phyloP scores from a whole-genome alignment of 2,888 invertebrate species.

The Noctua pronuba region DNA sequence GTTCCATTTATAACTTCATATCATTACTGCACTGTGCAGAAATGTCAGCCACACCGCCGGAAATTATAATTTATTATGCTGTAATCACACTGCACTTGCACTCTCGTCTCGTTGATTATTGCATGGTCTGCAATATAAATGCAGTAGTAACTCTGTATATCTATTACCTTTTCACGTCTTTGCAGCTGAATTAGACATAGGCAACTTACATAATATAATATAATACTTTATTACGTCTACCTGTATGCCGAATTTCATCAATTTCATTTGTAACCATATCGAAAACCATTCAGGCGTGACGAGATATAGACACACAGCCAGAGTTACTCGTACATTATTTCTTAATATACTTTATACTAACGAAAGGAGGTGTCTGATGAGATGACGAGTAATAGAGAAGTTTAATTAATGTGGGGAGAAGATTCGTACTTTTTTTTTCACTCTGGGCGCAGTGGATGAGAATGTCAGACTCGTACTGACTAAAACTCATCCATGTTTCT shows the following conservation, averaged over 20 bases:
- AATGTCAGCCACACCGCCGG: not conserved
- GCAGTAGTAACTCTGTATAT: not conserved
- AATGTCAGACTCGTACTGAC: too few relatives aligned
- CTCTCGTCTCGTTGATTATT: not conserved
- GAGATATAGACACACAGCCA: not conserved
- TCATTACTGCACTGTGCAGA: not conserved
- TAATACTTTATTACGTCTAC: not conserved
- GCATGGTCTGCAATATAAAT: not conserved
- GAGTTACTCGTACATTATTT: not conserved
- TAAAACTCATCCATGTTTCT: too few relatives aligned
- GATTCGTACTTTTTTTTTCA: not conserved
- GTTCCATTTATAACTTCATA: not conserved
- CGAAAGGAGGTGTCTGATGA: too few relatives aligned
- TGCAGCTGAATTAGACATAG: not conserved
- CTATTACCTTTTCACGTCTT: not conserved
- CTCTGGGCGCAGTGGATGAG: too few relatives aligned
- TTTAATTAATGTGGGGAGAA: not conserved
- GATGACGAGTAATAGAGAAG: too few relatives aligned
- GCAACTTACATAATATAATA: not conserved
- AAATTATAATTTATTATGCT: slow-evolving; percentile 5
- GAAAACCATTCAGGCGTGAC: not conserved
- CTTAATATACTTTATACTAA: too few relatives aligned
- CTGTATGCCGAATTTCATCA: not conserved
- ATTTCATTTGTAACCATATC: too few relatives aligned
- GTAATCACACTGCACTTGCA: slow-evolving; percentile 10